Conservation (phyloP, 2,113 vertebrate genomes). For the Datnioides undecimradiatus region DNA sequence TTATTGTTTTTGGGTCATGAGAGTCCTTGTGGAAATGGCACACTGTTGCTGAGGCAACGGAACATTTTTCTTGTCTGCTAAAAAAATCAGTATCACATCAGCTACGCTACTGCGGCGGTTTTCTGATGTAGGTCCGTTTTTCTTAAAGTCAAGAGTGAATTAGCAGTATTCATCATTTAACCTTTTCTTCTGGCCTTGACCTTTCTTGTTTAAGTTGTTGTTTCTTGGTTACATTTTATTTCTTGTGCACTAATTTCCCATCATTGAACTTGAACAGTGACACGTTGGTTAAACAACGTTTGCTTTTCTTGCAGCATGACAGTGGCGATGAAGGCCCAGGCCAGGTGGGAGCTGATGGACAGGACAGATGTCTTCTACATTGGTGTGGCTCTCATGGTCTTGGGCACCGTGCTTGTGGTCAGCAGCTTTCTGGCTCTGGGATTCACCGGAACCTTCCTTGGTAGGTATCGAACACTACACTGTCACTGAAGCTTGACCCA, state of each 20-base stretch:
- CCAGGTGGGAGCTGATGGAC: constrained; percentile 86
- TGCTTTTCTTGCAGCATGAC: constrained; percentile 85
- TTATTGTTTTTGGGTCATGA: too few species aligned
- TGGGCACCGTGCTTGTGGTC: constrained; percentile 88
- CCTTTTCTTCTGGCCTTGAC: too few species aligned
- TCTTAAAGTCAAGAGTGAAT: background rate
- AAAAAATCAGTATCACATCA: too few species aligned
- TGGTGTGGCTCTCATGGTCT: constrained; percentile 81
- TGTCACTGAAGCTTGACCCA: background rate
- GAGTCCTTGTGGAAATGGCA: too few species aligned
- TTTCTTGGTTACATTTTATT: background rate
- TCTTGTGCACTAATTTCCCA: background rate
- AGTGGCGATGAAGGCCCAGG: constrained; percentile 89
- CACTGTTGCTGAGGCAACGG: too few species aligned
- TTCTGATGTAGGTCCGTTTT: background rate
- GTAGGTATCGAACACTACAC: constrained; percentile 79
- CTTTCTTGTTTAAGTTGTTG: too few species aligned
- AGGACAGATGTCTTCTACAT: constrained; percentile 73
- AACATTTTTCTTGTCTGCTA: too few species aligned
- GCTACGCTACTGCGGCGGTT: too few species aligned
- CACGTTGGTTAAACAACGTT: background rate
- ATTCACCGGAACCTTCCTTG: constrained; percentile 94
- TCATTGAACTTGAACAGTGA: background rate
- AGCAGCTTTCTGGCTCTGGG: constrained; percentile 94
- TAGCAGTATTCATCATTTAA: too few species aligned